Conservation (phyloP, 2,797 vertebrate genomes). For the Phrynocephalus forsythii region DNA sequence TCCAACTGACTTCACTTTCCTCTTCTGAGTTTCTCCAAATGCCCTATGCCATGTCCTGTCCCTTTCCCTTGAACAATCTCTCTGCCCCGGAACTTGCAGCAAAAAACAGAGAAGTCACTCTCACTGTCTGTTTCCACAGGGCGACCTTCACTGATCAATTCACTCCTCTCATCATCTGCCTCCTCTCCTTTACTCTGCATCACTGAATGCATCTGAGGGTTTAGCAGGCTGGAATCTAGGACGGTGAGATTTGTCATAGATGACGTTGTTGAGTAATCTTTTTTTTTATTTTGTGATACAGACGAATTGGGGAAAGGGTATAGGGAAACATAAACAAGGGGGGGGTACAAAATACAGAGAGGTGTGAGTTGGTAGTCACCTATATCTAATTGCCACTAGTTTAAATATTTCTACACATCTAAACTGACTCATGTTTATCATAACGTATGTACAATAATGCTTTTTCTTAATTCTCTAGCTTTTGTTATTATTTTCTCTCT, state of each 20-base stretch:
- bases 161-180: conserved; percentile 93
- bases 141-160: conserved; percentile 92
- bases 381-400: too few relatives aligned
- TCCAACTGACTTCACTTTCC: conserved; percentile 76
- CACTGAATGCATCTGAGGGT: conserved; percentile 83
- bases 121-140: conserved; percentile 95
- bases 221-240: conserved; percentile 85
- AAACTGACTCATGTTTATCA: too few relatives aligned
- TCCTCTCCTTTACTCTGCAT: conserved; percentile 89
- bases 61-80: conserved; percentile 68
- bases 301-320: too few relatives aligned
- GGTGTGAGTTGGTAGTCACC: too few relatives aligned
- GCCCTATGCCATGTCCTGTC: conserved; percentile 65
- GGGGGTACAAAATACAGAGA: too few relatives aligned
- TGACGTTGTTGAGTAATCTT: conserved; percentile 88
- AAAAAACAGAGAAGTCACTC: conserved; percentile 89
- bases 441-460: too few relatives aligned
- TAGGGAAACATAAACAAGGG: too few relatives aligned
- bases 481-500: too few relatives aligned
- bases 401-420: too few relatives aligned
- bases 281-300: too few relatives aligned
- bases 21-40: conserved; percentile 74
- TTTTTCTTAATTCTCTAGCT: too few relatives aligned
- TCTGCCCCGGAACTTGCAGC: conserved; percentile 68
- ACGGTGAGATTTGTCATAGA: conserved; percentile 85